phyloP scores from a whole-genome alignment of 2,113 vertebrate genomes.

The Leuciscus idus region DNA sequence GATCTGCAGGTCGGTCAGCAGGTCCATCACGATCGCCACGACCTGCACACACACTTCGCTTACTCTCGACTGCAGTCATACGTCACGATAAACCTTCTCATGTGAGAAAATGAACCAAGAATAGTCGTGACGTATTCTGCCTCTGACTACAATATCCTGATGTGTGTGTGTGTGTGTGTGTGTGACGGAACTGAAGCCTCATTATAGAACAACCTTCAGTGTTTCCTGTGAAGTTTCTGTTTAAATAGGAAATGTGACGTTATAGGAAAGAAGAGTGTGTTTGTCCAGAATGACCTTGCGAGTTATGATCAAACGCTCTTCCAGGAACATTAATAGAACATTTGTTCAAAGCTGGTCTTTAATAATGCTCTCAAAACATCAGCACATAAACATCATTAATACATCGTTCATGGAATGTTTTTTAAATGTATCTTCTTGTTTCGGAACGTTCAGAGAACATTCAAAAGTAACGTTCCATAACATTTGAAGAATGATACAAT shows the following conservation, averaged over 20 bases:
- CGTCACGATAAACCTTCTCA: background rate
- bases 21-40: slow-evolving; percentile 93
- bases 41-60: slow-evolving; percentile 72
- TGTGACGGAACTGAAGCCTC: background rate
- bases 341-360: no score
- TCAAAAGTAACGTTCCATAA: no score
- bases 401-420: no score
- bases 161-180: background rate
- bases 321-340: no score
- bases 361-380: no score
- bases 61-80: background rate
- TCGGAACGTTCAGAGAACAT: no score
- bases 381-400: no score
- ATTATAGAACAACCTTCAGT: background rate
- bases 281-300: no score
- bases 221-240: background rate
- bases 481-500: no score
- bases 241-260: background rate
- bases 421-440: no score
- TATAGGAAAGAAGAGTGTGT: background rate
- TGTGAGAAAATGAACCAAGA: background rate
- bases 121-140: background rate
- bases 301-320: no score
- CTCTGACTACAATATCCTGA: background rate
- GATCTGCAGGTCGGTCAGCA: slow-evolving; percentile 90